Conservation (phyloP, 2,888 invertebrate genomes). For the Melikaiella ostensackeni region DNA sequence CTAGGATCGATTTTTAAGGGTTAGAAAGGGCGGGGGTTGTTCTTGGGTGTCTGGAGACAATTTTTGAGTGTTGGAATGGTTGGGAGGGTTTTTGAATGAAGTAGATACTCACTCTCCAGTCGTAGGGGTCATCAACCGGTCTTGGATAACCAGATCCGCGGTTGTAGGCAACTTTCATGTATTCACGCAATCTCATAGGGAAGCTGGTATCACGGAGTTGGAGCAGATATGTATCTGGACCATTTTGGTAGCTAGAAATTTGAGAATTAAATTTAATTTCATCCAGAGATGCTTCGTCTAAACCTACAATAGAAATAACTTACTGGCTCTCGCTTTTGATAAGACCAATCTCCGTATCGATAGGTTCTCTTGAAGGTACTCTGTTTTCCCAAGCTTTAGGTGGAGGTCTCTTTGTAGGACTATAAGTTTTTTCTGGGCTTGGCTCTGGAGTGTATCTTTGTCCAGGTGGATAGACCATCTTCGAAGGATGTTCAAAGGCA, state of each 20-base stretch:
- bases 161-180: conserved; percentile 94
- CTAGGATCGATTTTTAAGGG: too few relatives aligned
- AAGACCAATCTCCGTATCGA: conserved; percentile 90
- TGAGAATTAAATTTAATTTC: neutral
- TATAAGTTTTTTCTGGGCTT: conserved; percentile 81
- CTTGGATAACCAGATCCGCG: conserved; percentile 85
- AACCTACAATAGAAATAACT: conserved; percentile 72
- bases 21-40: too few relatives aligned
- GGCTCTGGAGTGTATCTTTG: conserved; percentile 89
- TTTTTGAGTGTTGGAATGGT: too few relatives aligned
- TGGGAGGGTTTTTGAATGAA: too few relatives aligned
- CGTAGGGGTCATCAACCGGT: conserved; percentile 83
- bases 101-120: conserved; percentile 86
- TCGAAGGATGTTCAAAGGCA: conserved; percentile 94
- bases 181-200: conserved; percentile 94
- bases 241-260: conserved; percentile 90
- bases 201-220: conserved; percentile 96
- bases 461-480: conserved; percentile 95
- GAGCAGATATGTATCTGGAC: conserved; percentile 96
- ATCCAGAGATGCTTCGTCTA: neutral
- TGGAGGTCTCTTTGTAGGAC: conserved; percentile 66
- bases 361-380: conserved; percentile 87
- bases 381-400: conserved; percentile 84
- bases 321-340: conserved; percentile 92
- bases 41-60: neutral